Evolutionary conservation across 2,113 vertebrate species (phyloP).

Genomic region (Istiophorus platypterus): DNA sequence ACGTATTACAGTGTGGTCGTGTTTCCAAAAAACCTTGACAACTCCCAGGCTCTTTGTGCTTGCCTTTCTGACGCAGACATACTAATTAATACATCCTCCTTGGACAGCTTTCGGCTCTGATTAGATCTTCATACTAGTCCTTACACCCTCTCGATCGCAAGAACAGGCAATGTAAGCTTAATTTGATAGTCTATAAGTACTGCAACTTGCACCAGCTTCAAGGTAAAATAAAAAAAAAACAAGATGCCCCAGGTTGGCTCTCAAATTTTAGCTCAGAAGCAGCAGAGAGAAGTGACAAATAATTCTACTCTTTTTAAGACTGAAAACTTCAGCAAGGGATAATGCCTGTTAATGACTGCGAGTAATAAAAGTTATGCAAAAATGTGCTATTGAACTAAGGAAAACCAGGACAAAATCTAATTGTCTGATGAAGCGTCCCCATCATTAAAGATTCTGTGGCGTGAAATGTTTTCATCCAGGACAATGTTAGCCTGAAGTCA

Average conservation of each 20-base stretch:
- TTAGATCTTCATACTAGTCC: constrained; percentile 47
- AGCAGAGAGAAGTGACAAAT: constrained; percentile 15
- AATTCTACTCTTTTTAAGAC: constrained; percentile 8
- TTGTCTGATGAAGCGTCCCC: constrained; percentile 13
- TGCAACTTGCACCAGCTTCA: not conserved
- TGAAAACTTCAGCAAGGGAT: not conserved
- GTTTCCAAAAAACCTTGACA: constrained; percentile 52
- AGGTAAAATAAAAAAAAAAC: not conserved
- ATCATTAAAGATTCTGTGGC: constrained; percentile 5
- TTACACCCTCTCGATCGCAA: constrained; percentile 29
- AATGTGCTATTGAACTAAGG: constrained; percentile 31
- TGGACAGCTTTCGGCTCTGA: constrained; percentile 54
- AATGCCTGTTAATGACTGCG: not conserved
- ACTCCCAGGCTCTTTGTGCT: constrained; percentile 22
- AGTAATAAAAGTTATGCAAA: constrained; percentile 24
- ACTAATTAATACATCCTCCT: constrained; percentile 64
- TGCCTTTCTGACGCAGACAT: constrained; percentile 34
- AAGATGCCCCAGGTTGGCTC: constrained; percentile 40
- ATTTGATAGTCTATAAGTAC: constrained; percentile 39
- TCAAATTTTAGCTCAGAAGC: constrained; percentile 1
- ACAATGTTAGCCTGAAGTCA: not conserved
- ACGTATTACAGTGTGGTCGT: constrained; percentile 33
- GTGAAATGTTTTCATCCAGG: not conserved
- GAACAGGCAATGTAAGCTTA: constrained; percentile 30
- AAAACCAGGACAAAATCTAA: constrained; percentile 29